Conservation (phyloP, 1,140 invertebrate species). For the Dufourea novaeangliae region DNA sequence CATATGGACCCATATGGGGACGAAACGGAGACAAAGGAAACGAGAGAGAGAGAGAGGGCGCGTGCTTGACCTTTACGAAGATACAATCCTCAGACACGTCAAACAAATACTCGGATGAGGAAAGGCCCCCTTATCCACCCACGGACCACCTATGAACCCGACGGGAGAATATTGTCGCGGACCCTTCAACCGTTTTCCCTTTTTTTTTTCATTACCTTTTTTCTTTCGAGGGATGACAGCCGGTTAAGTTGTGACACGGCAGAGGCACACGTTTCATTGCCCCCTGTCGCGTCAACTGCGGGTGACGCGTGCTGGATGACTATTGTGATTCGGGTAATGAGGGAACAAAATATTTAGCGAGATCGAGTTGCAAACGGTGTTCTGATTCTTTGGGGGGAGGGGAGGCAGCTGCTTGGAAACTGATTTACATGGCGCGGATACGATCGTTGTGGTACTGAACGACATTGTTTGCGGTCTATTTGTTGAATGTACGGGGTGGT, state of each 20-base stretch:
- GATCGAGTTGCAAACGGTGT: conserved; percentile 35
- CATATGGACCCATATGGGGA: conserved; percentile 61
- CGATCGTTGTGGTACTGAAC: not conserved
- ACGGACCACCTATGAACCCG: conserved; percentile 39
- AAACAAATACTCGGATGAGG: conserved; percentile 60
- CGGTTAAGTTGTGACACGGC: conserved; percentile 59
- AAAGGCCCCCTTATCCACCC: not conserved
- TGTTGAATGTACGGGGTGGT: too few species aligned
- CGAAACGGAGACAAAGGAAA: not conserved
- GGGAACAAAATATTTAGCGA: conserved; percentile 26
- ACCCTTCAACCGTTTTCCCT: conserved; percentile 6
- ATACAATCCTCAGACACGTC: conserved; percentile 64
- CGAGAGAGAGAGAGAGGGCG: conserved; percentile 14
- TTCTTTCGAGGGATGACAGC: conserved; percentile 43
- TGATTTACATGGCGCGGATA: not conserved
- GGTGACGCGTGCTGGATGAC: not conserved
- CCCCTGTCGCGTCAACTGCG: conserved; percentile 11
- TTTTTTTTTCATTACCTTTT: conserved; percentile 17
- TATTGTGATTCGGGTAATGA: conserved; percentile 53
- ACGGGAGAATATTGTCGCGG: conserved; percentile 53
- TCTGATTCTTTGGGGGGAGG: not conserved
- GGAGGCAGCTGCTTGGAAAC: conserved; percentile 2
- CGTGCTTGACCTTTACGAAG: conserved; percentile 70
- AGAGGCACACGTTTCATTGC: conserved; percentile 19
- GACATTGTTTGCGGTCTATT: conserved; percentile 1